These are phyloP conservation scores for Glyphotaelius pellucidus DNA, from an alignment of 2,888 invertebrate genomes.

Conservation along the genomic window DNA sequence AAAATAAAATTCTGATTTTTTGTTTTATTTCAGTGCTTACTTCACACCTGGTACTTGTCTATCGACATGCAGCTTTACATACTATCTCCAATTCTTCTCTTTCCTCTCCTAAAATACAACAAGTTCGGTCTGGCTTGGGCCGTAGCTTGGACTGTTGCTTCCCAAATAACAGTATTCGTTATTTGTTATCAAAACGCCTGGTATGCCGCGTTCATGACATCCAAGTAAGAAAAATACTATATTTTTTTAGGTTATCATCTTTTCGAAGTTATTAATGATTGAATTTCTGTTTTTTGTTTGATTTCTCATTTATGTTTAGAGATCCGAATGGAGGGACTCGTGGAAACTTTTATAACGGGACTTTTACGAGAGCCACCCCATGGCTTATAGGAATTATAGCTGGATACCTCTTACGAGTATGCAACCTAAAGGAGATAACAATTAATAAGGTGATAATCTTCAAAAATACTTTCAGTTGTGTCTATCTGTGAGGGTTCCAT, in stretches of 20 bases:
- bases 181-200: slow-evolving; percentile 36
- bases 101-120: slow-evolving; percentile 48
- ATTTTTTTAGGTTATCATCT: neutral
- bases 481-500: too few species aligned
- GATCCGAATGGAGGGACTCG: neutral
- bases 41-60: slow-evolving; percentile 60
- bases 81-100: slow-evolving; percentile 54
- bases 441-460: slow-evolving; percentile 36
- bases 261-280: too few species aligned
- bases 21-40: slow-evolving; percentile 53
- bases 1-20: too few species aligned
- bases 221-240: neutral
- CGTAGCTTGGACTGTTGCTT: slow-evolving; percentile 44
- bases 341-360: slow-evolving; percentile 66
- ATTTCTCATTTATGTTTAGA: neutral
- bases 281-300: too few species aligned
- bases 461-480: too few species aligned
- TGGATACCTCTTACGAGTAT: slow-evolving; percentile 41
- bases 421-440: neutral
- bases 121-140: slow-evolving; percentile 49
- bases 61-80: slow-evolving; percentile 59
- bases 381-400: slow-evolving; percentile 56
- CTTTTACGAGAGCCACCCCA: slow-evolving; percentile 57
- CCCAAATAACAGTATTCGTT: slow-evolving; percentile 42
- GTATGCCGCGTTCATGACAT: neutral